Evolutionary conservation across 2,113 vertebrate genomes (phyloP).

Genomic region (Petrocephalus microphthalmus): DNA sequence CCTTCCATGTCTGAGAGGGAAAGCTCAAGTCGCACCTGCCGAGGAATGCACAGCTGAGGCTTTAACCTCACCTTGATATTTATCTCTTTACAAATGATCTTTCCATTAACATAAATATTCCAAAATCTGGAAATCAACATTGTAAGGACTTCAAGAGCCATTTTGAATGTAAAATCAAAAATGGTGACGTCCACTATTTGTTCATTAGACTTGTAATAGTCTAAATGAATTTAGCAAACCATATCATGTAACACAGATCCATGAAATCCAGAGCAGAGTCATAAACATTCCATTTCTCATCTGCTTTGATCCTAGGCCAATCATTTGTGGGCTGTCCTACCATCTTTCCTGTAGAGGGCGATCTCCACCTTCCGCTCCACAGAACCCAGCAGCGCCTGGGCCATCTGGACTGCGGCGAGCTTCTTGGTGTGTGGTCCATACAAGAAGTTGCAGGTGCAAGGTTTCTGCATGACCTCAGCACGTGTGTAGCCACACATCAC

Average conservation of each 20-base stretch:
- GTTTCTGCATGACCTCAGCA: slow-evolving; percentile 95
- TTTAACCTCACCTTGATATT: slow-evolving; percentile 1
- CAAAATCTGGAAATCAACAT: not conserved
- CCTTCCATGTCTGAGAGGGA: not conserved
- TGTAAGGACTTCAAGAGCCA: not conserved
- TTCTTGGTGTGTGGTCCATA: slow-evolving; percentile 85
- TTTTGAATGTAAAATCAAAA: slow-evolving; percentile 3
- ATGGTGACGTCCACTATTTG: not conserved
- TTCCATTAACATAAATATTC: not conserved
- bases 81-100: not conserved
- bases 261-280: not conserved
- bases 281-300: not conserved
- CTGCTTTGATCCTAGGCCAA: not conserved
- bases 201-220: not conserved
- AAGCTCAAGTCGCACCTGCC: not conserved
- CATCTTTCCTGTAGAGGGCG: slow-evolving; percentile 88
- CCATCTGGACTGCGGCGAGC: slow-evolving; percentile 80
- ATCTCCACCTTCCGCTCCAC: slow-evolving; percentile 97
- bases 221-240: slow-evolving; percentile 7
- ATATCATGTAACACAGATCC: not conserved
- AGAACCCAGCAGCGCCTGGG: slow-evolving; percentile 83
- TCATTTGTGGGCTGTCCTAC: slow-evolving; percentile 64
- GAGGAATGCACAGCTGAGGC: not conserved
- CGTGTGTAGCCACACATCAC: slow-evolving; percentile 86
- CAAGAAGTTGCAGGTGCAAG: slow-evolving; percentile 90